A percentile compares a stretch with the other conserved stretches of the same genome.
Evolutionary conservation across 2,113 vertebrate species (phyloP).

Genomic region (Lycocorax pyrrhopterus): DNA sequence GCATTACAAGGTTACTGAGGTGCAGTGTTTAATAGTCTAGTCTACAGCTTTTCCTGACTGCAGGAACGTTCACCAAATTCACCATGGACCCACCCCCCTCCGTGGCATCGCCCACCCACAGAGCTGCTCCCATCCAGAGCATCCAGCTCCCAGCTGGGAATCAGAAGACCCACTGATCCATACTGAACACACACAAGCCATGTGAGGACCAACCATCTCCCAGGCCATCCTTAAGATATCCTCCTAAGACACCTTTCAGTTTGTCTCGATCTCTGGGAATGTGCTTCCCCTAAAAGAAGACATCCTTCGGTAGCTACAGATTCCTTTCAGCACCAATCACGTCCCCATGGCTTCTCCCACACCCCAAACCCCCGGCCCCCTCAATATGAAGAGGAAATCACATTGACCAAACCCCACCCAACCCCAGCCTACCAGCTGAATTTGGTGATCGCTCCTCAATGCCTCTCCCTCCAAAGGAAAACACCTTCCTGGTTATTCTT

Average conservation of each 20-base stretch:
- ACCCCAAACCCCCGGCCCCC: neutral
- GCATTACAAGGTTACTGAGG: constrained; percentile 93
- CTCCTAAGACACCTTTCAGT: neutral
- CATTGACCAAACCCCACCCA: neutral
- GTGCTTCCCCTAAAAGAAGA: neutral
- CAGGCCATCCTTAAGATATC: neutral
- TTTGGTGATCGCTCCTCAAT: constrained; percentile 62
- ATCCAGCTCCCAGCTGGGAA: neutral
- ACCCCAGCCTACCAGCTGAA: constrained; percentile 39
- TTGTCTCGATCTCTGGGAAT: neutral
- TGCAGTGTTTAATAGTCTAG: constrained; percentile 83
- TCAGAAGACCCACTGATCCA: neutral
- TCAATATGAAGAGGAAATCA: constrained; percentile 9
- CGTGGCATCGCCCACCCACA: neutral
- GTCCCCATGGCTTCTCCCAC: neutral
- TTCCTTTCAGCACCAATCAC: neutral
- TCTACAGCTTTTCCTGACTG: constrained; percentile 58
- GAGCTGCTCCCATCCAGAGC: neutral
- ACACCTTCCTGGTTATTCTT: constrained; percentile 66
- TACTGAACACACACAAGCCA: neutral
- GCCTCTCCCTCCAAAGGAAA: constrained; percentile 27
- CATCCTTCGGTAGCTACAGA: neutral
- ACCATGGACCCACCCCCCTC: neutral
- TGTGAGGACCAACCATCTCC: neutral
- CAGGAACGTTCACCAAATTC: constrained; percentile 77